Percentiles rank a stretch among this genome's conserved stretches.
These are phyloP conservation scores for Adrianichthys oophorus DNA, from an alignment of 2,797 vertebrate genomes.

Conservation along the genomic window DNA sequence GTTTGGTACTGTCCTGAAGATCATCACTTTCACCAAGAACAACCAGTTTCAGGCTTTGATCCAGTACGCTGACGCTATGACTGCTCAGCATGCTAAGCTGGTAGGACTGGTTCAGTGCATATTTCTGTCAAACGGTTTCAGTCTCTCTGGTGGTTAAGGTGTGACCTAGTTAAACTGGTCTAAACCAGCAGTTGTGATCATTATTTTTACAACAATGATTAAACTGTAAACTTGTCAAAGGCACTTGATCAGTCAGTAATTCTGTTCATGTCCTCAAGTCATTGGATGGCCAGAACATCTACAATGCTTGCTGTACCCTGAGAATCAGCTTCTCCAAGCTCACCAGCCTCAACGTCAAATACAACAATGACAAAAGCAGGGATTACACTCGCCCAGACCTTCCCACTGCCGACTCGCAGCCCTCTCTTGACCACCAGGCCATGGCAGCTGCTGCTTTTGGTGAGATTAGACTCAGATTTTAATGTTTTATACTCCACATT, in stretches of 20 bases:
- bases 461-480: constrained; percentile 42
- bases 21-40: constrained; percentile 98
- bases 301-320: constrained; percentile 96
- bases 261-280: constrained; percentile 72
- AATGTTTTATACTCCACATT: neutral
- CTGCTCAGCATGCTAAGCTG: constrained; percentile 94
- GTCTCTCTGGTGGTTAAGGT: neutral
- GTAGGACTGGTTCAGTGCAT: constrained; percentile 64
- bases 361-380: constrained; percentile 97
- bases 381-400: constrained; percentile 96
- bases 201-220: neutral
- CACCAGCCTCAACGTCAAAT: constrained; percentile 97
- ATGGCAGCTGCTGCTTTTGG: constrained; percentile 93
- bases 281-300: constrained; percentile 98
- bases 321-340: constrained; percentile 98
- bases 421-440: constrained; percentile 88
- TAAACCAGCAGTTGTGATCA: neutral
- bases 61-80: constrained; percentile 92
- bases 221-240: neutral
- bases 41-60: constrained; percentile 96
- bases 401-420: constrained; percentile 90
- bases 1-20: constrained; percentile 89
- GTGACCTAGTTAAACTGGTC: neutral
- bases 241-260: neutral
- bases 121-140: neutral